Percentiles rank a stretch among this genome's conserved stretches.
phyloP scores from a whole-genome alignment of 1,140 invertebrate species.

The Heliconius nattereri region DNA sequence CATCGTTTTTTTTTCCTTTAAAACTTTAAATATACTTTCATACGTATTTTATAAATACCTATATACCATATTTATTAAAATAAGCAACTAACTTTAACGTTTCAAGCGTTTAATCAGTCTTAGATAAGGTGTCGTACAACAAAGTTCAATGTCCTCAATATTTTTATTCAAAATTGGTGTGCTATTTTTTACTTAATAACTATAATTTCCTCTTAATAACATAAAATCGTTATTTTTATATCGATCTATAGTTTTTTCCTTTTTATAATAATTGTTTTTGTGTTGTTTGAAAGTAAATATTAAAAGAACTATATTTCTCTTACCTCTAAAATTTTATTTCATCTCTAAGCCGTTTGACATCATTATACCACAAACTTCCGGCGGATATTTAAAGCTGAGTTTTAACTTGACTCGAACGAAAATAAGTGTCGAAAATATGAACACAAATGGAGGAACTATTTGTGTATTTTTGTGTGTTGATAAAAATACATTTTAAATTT shows the following conservation, averaged over 20 bases:
- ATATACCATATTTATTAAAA: not conserved
- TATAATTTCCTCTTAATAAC: not conserved
- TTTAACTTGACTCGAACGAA: not conserved
- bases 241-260: not conserved
- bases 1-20: too few relatives aligned
- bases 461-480: not conserved
- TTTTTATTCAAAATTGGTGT: not conserved
- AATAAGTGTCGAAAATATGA: conserved; percentile 1
- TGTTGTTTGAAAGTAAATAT: not conserved
- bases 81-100: not conserved
- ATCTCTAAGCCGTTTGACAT: not conserved
- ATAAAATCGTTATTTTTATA: too few relatives aligned
- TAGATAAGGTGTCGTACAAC: not conserved
- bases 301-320: not conserved
- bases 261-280: not conserved
- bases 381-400: conserved; percentile 6
- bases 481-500: too few relatives aligned
- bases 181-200: not conserved
- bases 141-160: not conserved
- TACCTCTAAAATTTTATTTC: not conserved
- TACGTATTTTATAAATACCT: too few relatives aligned
- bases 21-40: too few relatives aligned
- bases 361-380: conserved; percentile 1
- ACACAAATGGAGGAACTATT: not conserved
- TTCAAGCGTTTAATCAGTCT: not conserved